These are phyloP conservation scores for Sandelia bainsii DNA, from an alignment of 2,797 vertebrate species.

Conservation along the genomic window DNA sequence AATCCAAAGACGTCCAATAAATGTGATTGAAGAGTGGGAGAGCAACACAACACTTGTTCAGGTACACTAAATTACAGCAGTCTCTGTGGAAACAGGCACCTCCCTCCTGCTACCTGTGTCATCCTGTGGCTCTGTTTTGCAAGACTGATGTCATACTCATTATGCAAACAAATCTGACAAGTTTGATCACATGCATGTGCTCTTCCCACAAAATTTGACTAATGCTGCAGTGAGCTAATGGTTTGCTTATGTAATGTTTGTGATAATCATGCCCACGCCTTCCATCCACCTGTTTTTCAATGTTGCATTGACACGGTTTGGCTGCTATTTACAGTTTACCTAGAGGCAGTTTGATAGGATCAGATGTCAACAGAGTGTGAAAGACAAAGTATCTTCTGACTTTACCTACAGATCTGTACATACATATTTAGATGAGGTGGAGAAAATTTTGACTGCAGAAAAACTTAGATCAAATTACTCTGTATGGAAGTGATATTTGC, in stretches of 20 bases:
- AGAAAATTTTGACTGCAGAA: conserved; percentile 20
- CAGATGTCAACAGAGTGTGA: conserved; percentile 30
- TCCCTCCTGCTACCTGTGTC: conserved; percentile 46
- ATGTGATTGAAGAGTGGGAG: conserved; percentile 35
- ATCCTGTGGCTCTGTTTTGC: conserved; percentile 60
- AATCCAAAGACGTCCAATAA: conserved; percentile 22
- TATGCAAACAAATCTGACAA: conserved; percentile 71
- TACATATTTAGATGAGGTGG: conserved; percentile 1
- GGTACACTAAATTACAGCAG: conserved; percentile 48
- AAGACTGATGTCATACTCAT: conserved; percentile 72
- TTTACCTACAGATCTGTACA: not conserved
- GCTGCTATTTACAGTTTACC: conserved; percentile 39
- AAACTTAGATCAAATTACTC: not conserved
- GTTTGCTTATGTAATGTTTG: conserved; percentile 50
- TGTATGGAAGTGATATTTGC: conserved; percentile 13
- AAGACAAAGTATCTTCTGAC: conserved; percentile 7
- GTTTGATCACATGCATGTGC: conserved; percentile 41
- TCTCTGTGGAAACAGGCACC: conserved; percentile 61
- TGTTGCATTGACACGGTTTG: conserved; percentile 8
- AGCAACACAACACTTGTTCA: conserved; percentile 31
- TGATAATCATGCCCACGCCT: conserved; percentile 29
- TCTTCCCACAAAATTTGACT: conserved; percentile 62
- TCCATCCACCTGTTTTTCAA: conserved; percentile 34
- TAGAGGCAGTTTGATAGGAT: conserved; percentile 31
- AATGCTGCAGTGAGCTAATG: conserved; percentile 45